Evolutionary conservation across 2,888 invertebrate species (phyloP).

Genomic region (Megalurothrips usitatus): DNA sequence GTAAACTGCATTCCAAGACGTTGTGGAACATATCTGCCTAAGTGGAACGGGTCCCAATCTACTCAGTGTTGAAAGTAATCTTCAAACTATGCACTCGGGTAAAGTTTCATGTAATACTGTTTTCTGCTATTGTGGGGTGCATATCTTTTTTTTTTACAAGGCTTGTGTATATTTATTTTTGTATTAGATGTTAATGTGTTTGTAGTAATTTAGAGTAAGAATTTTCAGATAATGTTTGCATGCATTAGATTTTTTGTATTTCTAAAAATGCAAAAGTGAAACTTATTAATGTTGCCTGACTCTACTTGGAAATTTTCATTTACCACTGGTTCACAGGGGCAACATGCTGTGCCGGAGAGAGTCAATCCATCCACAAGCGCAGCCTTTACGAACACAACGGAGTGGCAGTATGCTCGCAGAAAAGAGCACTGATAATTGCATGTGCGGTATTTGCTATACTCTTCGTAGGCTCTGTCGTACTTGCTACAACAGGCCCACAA

Average conservation of each 20-base stretch:
- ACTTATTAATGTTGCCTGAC: not conserved
- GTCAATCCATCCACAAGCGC: slow-evolving; percentile 59
- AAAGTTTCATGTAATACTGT: not conserved
- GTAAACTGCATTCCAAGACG: not conserved
- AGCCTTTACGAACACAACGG: slow-evolving; percentile 68
- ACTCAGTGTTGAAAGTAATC: not conserved
- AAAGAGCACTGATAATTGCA: slow-evolving; percentile 76
- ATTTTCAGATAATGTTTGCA: not conserved
- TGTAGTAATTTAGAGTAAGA: not conserved
- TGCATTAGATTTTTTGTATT: not conserved
- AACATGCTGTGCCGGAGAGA: slow-evolving; percentile 52
- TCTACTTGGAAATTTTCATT: slow-evolving; percentile 17
- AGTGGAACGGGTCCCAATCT: not conserved
- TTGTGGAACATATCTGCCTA: not conserved
- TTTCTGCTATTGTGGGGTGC: not conserved
- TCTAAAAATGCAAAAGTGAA: not conserved
- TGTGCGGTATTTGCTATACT: slow-evolving; percentile 73
- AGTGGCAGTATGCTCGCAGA: slow-evolving; percentile 82
- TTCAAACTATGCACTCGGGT: not conserved
- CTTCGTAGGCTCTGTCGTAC: slow-evolving; percentile 76
- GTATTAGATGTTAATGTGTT: not conserved
- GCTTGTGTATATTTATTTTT: not conserved
- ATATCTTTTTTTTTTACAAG: not conserved
- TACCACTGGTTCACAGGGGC: slow-evolving; percentile 42
- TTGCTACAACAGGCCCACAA: slow-evolving; percentile 86